These are phyloP conservation scores for Pseudomyrmex pallidus DNA, from an alignment of 1,140 invertebrate species.

Conservation along the genomic window DNA sequence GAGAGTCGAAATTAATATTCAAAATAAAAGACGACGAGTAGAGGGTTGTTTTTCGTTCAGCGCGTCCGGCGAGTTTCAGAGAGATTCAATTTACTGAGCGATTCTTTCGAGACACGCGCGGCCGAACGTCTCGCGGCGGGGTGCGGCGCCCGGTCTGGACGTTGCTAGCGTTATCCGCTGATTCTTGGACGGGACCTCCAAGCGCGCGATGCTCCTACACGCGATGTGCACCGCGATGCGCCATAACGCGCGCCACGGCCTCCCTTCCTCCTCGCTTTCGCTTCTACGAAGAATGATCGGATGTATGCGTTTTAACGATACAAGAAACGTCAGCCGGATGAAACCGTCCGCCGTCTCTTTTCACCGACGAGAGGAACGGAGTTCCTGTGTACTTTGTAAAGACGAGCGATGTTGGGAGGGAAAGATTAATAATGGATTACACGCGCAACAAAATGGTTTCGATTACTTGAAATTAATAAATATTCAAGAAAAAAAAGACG, in stretches of 20 bases:
- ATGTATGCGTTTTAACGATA: constrained; percentile 63
- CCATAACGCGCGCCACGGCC: constrained; percentile 54
- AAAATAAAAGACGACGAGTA: constrained; percentile 21
- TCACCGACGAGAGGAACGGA: not conserved
- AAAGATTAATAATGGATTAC: no score
- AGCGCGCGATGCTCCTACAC: constrained; percentile 65
- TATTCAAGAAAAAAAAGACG: not conserved
- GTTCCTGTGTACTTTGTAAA: not conserved
- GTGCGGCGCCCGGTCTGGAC: constrained; percentile 52
- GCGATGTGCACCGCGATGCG: constrained; percentile 66
- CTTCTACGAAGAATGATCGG: constrained; percentile 69
- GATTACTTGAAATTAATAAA: no score
- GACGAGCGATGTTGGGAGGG: not conserved
- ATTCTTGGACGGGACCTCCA: constrained; percentile 72
- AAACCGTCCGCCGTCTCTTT: constrained; percentile 56
- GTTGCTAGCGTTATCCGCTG: constrained; percentile 58
- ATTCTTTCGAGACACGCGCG: constrained; percentile 45
- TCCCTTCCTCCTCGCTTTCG: constrained; percentile 54
- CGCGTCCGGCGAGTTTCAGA: constrained; percentile 18
- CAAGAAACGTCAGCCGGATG: constrained; percentile 63
- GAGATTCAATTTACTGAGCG: constrained; percentile 59
- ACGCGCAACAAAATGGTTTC: no score
- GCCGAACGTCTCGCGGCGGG: constrained; percentile 53
- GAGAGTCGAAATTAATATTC: constrained; percentile 48
- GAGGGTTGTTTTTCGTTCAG: constrained; percentile 2